Percentiles rank a stretch among this genome's conserved stretches.
Conservation (phyloP, 53 echinoderm and acorn worm species). For the Echinometra lucunter region DNA sequence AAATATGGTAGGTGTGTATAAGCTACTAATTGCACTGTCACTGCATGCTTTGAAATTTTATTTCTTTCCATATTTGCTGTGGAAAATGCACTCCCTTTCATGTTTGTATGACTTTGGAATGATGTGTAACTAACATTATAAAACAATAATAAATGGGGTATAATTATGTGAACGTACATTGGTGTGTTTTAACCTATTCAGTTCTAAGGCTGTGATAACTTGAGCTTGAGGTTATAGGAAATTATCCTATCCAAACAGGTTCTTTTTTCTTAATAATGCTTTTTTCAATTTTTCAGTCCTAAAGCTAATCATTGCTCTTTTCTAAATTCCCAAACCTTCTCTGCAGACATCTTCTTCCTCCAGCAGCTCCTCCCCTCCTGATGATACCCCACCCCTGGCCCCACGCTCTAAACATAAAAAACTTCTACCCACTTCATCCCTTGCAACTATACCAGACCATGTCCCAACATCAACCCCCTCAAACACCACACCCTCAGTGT, state of each 20-base stretch:
- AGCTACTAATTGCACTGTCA: neutral
- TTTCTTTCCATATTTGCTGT: no score
- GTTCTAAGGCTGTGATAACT: neutral
- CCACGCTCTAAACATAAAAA: conserved; percentile 69
- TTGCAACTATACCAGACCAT: conserved; percentile 51
- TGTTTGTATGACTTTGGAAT: conserved; percentile 15
- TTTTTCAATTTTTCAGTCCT: neutral
- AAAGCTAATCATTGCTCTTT: neutral
- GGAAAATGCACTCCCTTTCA: neutral
- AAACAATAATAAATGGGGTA: neutral
- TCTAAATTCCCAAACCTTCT: conserved; percentile 39
- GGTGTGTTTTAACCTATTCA: neutral
- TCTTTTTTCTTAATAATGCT: neutral
- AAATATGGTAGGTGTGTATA: neutral
- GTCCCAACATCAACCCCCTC: conserved; percentile 6
- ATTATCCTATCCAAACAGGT: neutral
- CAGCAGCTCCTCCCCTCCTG: conserved; percentile 44
- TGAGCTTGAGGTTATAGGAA: neutral
- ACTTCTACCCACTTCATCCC: neutral
- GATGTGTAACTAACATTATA: conserved; percentile 6
- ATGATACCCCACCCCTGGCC: conserved; percentile 51
- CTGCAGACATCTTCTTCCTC: conserved; percentile 40
- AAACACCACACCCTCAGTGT: neutral
- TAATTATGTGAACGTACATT: neutral
- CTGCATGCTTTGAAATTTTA: neutral